phyloP scores from a whole-genome alignment of 2,888 invertebrate genomes.

The Dolichomitus sp. region DNA sequence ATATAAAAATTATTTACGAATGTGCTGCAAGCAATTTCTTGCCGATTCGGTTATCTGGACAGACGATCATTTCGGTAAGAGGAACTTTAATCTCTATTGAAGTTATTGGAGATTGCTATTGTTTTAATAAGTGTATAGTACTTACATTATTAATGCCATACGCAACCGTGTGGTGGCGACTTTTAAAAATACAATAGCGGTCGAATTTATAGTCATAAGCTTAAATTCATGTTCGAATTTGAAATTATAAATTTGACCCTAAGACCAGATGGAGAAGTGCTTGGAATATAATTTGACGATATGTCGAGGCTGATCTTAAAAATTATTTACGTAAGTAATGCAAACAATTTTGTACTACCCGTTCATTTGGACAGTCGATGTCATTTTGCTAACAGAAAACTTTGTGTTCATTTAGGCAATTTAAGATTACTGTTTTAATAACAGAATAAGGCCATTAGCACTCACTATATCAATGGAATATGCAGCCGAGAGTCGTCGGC shows the following conservation, averaged over 20 bases:
- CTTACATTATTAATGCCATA: constrained; percentile 11
- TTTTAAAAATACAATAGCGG: constrained; percentile 62
- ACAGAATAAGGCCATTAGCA: background rate
- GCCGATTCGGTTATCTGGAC: background rate
- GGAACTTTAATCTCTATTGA: background rate
- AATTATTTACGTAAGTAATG: too few species aligned
- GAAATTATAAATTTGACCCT: too few species aligned
- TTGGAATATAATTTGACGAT: too few species aligned
- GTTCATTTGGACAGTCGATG: too few species aligned
- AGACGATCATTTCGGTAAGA: background rate
- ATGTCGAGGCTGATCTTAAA: too few species aligned
- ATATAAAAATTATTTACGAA: background rate
- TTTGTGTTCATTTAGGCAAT: too few species aligned
- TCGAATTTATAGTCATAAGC: too few species aligned
- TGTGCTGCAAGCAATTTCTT: background rate
- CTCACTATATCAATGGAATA: constrained; percentile 14
- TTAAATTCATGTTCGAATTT: too few species aligned
- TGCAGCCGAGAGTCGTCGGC: constrained; percentile 6
- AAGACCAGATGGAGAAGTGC: too few species aligned
- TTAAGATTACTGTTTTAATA: too few species aligned
- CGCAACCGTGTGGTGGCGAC: constrained; percentile 3
- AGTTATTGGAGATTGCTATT: background rate
- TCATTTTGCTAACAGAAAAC: too few species aligned
- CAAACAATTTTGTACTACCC: too few species aligned
- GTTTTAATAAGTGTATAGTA: background rate